Evolutionary conservation across 2,113 vertebrate species (phyloP), one percentile per base, ranked within the genome.

Genomic region (Pachypanchax playfairii): DNA sequence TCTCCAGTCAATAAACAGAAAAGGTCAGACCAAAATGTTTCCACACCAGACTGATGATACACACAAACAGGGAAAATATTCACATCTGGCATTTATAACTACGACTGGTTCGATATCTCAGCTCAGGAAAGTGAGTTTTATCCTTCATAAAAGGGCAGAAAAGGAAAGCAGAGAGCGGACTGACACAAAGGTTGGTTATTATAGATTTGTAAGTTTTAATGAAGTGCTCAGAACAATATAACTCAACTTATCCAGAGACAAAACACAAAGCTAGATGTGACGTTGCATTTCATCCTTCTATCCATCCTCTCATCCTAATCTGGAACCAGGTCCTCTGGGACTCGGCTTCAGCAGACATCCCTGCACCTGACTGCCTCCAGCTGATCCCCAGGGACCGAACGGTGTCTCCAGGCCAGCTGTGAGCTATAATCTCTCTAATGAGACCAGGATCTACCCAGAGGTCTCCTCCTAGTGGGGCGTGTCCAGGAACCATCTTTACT

Each of bases 1-100:
- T 81, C 82, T 82, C 74, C 49, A 64, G 77, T 79, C 82, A 79
- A 85, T 87, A 82, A 77, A 71, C 71, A 73, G 68, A 79, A 88
- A 91, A 91, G 89, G 90, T 91, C 87, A 88, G 58, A 68, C 50
- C 41, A 56, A 31, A 85, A 85, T 81, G 81, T 90, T 87, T 82
- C 71, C 49, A 63, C 64, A 68, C 39, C 61, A 82, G 80, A 72
- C 72, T 54, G 68, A 88, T 72, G 67, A 74, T 26, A 81, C 75
- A 50, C 20, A 64, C 63, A 67, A 43, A 60, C 76, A 53, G 2
- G 35, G 18, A 56, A 77, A 76, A 88, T 76, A 82, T 73, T 83
- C 63, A 70, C 73, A 64, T 65, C 42, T 87, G 74, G 73, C 84
- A 87, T 89, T 87, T 87, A 72, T 61, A 49, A 63, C 47, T 36